phyloP scores from a whole-genome alignment of 2,888 invertebrate genomes.

The Dicyrtoma fusca region DNA sequence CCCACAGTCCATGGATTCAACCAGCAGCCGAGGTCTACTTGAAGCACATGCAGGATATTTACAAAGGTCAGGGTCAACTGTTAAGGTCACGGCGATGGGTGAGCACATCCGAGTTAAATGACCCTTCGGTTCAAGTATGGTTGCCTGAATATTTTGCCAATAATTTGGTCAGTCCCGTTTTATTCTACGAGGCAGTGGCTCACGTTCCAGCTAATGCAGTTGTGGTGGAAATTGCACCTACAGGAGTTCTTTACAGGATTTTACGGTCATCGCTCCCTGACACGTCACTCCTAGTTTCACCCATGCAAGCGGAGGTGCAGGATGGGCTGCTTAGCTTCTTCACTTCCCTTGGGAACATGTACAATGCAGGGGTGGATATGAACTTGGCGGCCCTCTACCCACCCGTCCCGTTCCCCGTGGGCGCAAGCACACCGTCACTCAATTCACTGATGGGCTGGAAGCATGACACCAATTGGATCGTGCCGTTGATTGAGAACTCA shows the following conservation, averaged over 20 bases:
- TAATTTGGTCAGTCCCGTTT: constrained; percentile 74
- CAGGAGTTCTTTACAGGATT: constrained; percentile 65
- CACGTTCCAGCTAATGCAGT: constrained; percentile 64
- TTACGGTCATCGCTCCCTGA: constrained; percentile 63
- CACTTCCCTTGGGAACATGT: constrained; percentile 63
- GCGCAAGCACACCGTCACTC: constrained; percentile 82
- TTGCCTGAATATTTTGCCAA: constrained; percentile 89
- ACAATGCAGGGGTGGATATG: constrained; percentile 75
- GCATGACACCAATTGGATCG: constrained; percentile 65
- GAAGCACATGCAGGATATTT: constrained; percentile 16
- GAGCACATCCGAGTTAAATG: constrained; percentile 80
- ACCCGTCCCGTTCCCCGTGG: constrained; percentile 76
- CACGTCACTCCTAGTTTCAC: constrained; percentile 5
- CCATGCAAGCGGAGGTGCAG: constrained; percentile 33
- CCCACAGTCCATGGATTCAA: constrained; percentile 66
- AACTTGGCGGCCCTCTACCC: constrained; percentile 78
- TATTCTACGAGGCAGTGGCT: constrained; percentile 67
- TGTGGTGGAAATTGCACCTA: constrained; percentile 65
- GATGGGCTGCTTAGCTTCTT: constrained; percentile 33
- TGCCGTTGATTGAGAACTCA: constrained; percentile 58
- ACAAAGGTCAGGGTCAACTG: constrained; percentile 56
- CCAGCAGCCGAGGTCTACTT: not conserved
- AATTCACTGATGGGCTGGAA: constrained; percentile 86
- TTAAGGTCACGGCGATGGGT: constrained; percentile 75
- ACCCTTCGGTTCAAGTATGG: constrained; percentile 67